Conservation (phyloP, 37 sponge, comb jelly and placozoan genomes). For the Dysidea cf. avara region DNA sequence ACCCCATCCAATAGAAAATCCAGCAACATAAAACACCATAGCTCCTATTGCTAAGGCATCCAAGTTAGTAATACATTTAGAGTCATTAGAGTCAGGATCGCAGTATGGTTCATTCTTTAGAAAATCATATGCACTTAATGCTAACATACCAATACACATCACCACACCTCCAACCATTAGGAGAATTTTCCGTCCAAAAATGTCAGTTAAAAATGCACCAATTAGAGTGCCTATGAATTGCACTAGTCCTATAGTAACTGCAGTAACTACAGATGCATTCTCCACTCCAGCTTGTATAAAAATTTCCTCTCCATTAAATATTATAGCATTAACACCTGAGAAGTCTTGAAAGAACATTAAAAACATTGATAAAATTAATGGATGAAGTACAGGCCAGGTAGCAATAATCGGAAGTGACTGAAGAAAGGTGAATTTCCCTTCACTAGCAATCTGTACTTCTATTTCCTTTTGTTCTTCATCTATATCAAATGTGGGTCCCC, state of each 20-base stretch:
- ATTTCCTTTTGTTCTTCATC: background rate
- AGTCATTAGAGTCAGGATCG: no score
- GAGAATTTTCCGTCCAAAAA: slow-evolving; percentile 55
- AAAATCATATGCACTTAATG: slow-evolving; percentile 40
- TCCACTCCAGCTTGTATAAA: slow-evolving; percentile 18
- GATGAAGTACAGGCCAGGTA: no score
- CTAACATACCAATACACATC: slow-evolving; percentile 39
- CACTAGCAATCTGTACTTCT: background rate
- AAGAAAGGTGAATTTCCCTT: background rate
- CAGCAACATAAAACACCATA: slow-evolving; percentile 56
- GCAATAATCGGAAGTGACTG: background rate
- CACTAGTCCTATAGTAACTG: slow-evolving; percentile 40
- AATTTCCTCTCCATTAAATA: slow-evolving; percentile 54
- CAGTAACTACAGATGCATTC: slow-evolving; percentile 13
- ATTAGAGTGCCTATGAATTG: slow-evolving; percentile 51
- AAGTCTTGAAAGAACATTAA: slow-evolving; percentile 84
- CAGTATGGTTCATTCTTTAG: no score
- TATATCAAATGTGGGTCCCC: no score
- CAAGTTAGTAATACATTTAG: no score
- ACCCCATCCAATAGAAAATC: slow-evolving; percentile 83
- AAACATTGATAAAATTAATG: slow-evolving; percentile 5
- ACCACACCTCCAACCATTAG: slow-evolving; percentile 42
- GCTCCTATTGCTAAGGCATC: slow-evolving; percentile 46
- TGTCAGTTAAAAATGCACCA: slow-evolving; percentile 63
- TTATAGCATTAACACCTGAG: slow-evolving; percentile 75